Evolutionary conservation across 1,140 invertebrate species (phyloP), one percentile per base, ranked within the genome.

Genomic region (Dinothrombium tinctorium): DNA sequence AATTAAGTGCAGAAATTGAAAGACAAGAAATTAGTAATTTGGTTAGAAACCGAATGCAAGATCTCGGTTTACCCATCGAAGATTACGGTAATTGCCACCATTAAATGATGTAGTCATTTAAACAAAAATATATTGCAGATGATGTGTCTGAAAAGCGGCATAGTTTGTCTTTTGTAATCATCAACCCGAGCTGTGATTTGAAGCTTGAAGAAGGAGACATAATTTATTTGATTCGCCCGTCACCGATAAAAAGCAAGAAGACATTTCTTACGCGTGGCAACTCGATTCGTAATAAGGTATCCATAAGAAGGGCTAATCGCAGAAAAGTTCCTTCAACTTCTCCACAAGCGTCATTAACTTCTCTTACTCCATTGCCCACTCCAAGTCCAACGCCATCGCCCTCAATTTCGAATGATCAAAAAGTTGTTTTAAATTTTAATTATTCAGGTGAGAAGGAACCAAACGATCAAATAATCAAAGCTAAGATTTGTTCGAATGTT

Each of bases 131-230:
- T 36, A 9, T n/a, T 36, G 4, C 33, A 36, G 33, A 86, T 58
- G 81, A 89, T 55, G 78, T 83, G 4, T 81, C 78, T 41, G 80
- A 87, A 56, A 84, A 89, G 59, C 17, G 33, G 23, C 20, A 22
- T 12, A 36, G 19, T 2, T 22, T 96, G 5, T 94, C 86, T 2
- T 98, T 92, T 61, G 89, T 95, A 40, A 92, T 98, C 50, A 95
- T 95, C 53, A 98, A 98, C 56, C 90, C 90, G 0, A 86, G 80
- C 56, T 92, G 86, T 65, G 90, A 98, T 62, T 66, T 95, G 0
- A 86, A 86, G 56, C 66, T 96, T 36, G 81, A 94, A 61, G 77
- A 87, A 55, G 89, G 84, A 29, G 90, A 96, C 62, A 79, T 95
- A 33, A 80, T 96, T 72, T 89, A 63, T 46, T 59, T 86, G 46